phyloP scores from a whole-genome alignment of 2,113 vertebrate genomes.

The Morphnarchus princeps region DNA sequence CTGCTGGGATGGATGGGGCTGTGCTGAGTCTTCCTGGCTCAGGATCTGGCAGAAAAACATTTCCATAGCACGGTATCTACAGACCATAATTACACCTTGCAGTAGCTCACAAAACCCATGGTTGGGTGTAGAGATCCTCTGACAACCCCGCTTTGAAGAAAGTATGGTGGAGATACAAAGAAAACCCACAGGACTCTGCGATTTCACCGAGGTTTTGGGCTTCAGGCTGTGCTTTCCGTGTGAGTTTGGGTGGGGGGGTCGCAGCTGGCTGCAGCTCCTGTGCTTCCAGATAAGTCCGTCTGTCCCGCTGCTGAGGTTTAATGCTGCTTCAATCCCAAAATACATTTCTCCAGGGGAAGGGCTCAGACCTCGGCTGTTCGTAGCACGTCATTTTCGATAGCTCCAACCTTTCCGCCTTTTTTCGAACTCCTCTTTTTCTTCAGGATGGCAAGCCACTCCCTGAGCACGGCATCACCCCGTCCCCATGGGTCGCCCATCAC shows the following conservation, averaged over 20 bases:
- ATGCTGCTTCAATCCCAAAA: neutral
- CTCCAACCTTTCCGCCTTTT: neutral
- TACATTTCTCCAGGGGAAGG: neutral
- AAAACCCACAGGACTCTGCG: accelerated
- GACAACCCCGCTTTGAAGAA: neutral
- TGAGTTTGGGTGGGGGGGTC: no score
- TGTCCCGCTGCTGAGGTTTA: neutral
- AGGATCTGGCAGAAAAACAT: neutral
- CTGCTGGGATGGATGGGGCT: neutral
- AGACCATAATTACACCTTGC: neutral
- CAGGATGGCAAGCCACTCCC: neutral
- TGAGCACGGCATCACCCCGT: neutral
- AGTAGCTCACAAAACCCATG: neutral
- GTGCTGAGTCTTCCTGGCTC: neutral
- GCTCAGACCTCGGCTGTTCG: neutral
- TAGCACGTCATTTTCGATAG: neutral
- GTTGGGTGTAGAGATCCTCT: neutral
- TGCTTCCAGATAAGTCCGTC: neutral
- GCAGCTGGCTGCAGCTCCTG: neutral
- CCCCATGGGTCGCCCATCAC: neutral
- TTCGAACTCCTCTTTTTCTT: neutral
- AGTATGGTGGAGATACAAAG: accelerated
- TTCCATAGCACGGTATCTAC: neutral
- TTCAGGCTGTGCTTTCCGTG: neutral
- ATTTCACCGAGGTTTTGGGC: neutral